Evolutionary conservation across 2,888 invertebrate species (phyloP).

Genomic region (Ptilodon capucinus): DNA sequence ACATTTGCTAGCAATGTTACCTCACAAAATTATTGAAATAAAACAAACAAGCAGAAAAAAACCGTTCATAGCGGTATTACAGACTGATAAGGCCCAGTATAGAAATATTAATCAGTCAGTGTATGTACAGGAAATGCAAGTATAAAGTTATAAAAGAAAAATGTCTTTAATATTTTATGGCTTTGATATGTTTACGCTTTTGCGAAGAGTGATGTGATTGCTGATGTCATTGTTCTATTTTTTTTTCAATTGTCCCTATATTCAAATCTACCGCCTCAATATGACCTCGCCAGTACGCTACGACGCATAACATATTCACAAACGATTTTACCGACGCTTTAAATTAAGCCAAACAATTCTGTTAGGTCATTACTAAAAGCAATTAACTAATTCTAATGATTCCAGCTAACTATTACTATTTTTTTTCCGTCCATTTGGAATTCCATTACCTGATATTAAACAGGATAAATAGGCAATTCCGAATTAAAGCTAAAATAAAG

Average conservation of each 20-base stretch:
- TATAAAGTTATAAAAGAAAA: no score
- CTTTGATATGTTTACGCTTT: no score
- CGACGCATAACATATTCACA: not conserved
- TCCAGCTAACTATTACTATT: constrained; percentile 9
- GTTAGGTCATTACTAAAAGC: not conserved
- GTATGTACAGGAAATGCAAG: no score
- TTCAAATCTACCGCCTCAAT: not conserved
- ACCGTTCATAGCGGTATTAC: no score
- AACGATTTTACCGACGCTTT: not conserved
- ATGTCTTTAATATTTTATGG: no score
- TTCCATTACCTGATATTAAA: constrained; percentile 24
- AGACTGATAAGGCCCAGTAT: no score
- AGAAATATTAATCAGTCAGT: no score
- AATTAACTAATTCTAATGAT: constrained; percentile 1
- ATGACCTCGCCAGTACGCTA: not conserved
- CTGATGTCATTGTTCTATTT: not conserved
- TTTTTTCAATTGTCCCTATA: not conserved
- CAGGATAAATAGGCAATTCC: constrained; percentile 26
- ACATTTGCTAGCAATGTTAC: no score
- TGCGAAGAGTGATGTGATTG: not conserved
- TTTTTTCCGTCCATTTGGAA: constrained; percentile 15
- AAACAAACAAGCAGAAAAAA: no score
- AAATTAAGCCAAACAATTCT: not conserved
- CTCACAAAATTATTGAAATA: no score
- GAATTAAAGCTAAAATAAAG: constrained; percentile 25